phyloP scores from a whole-genome alignment of 2,888 invertebrate species.

The Agriopis leucophaearia region DNA sequence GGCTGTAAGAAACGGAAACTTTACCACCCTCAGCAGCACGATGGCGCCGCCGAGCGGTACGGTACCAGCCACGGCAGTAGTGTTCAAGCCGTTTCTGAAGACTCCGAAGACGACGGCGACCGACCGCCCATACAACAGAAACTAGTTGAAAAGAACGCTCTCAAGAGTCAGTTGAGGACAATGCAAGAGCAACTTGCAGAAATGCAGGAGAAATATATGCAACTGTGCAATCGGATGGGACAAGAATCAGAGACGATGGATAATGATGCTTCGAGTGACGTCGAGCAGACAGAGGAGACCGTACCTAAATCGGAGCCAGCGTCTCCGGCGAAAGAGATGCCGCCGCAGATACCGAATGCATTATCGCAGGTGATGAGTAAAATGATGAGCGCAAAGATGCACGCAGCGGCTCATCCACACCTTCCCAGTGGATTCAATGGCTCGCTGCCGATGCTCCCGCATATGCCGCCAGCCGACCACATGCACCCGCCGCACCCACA shows the following conservation, averaged over 20 bases:
- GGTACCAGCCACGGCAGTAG: conserved; percentile 81
- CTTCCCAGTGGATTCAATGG: conserved; percentile 88
- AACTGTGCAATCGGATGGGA: conserved; percentile 94
- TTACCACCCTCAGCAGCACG: conserved; percentile 98
- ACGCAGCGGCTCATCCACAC: conserved; percentile 84
- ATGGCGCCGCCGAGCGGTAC: conserved; percentile 88
- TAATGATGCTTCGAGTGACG: conserved; percentile 90
- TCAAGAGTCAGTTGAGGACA: conserved; percentile 94
- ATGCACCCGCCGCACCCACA: conserved; percentile 85
- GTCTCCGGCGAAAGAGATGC: conserved; percentile 83
- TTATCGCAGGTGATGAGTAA: conserved; percentile 89
- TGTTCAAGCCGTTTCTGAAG: conserved; percentile 86
- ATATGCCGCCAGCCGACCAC: conserved; percentile 83
- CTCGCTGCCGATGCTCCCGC: conserved; percentile 85
- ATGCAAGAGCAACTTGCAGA: conserved; percentile 96
- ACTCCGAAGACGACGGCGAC: conserved; percentile 92
- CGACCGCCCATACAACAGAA: conserved; percentile 93
- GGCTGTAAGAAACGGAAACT: conserved; percentile 98
- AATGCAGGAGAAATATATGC: conserved; percentile 96
- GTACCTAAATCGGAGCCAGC: conserved; percentile 87
- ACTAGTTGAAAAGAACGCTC: conserved; percentile 94
- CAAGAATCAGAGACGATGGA: conserved; percentile 92
- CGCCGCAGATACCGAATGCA: conserved; percentile 76
- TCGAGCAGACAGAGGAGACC: conserved; percentile 86
- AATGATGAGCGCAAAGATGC: conserved; percentile 88